Base-by-base conservation (phyloP, 2,113 vertebrate species). In the Camarhynchus parvulus region DNA sequence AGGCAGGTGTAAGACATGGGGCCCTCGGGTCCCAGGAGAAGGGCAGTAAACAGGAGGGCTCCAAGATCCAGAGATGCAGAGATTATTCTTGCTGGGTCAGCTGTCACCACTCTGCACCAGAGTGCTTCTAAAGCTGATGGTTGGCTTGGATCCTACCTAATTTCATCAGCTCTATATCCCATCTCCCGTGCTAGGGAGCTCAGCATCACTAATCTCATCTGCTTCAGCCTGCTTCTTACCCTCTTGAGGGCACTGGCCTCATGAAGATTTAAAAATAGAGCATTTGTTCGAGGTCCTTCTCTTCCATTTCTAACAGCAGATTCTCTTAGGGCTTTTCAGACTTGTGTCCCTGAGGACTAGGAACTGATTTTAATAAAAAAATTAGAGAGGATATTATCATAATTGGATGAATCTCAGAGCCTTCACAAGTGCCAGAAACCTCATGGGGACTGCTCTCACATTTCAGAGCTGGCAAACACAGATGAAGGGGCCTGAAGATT, bases 251-350 rank as follows among this genome's bases (percentile, higher is more conserved):
- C 56, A 41, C 79, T 61, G 88, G 41, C 39, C 31, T 85, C 79
- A 20, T 24, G 41, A 76, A 82, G 75, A 72, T 85, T 87, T 90
- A 76, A 95, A 94, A 86, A 93, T 66, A 70, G 87, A 87, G 18
- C 28, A 41, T 80, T 93, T 88, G 39, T 55, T 49, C 14, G 14
- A 83, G 58, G 83, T 52, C 25, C 55, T 82, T 56, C 67, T 89
- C 66, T 79, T 72, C 75, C 42, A 9, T 79, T 94, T 76, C 58
- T 79, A 82, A 63, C 31, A 81, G 77, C 44, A 81, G 62, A 75
- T 79, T 37, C 75, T 90, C 72, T 73, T 31, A 50, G n/a, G 70
- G 67, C 12, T 85, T 85, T 85, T 73, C 78, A 91, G 58, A 62
- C 63, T 91, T 66, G 22, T 35, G 53, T 66, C 88, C 67, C 70